Evolutionary conservation across 2,797 vertebrate genomes (phyloP).

Genomic region (Peromyscus aztecus): DNA sequence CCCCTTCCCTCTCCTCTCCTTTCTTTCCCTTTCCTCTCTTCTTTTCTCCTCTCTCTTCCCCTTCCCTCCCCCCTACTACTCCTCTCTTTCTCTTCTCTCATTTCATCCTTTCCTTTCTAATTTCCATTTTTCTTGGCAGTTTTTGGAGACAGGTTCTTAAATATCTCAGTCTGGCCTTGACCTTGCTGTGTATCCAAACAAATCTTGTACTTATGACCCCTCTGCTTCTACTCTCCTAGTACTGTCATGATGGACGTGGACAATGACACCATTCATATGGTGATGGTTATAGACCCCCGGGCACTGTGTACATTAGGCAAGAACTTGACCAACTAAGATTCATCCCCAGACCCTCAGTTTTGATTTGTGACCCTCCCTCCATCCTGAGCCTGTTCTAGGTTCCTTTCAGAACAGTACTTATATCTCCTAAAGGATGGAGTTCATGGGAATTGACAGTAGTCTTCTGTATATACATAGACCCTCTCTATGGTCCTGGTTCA

Average conservation of each 20-base stretch:
- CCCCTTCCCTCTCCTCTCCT: no score
- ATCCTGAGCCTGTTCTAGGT: neutral
- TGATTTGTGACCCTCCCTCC: neutral
- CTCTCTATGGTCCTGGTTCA: neutral
- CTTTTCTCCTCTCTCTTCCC: no score
- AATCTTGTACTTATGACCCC: neutral
- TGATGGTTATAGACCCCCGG: rapidly evolving
- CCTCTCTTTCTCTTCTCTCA: no score
- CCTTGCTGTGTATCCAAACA: neutral
- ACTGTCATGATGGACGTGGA: neutral
- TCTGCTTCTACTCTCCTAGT: neutral
- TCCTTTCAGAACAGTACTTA: neutral
- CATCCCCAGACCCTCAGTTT: neutral
- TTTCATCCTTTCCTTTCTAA: neutral
- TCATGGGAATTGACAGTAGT: neutral
- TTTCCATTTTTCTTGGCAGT: neutral
- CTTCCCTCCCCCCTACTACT: no score
- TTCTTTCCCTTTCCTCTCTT: no score
- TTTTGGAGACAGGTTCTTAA: neutral
- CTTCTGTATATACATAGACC: rapidly evolving
- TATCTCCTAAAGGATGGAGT: no score
- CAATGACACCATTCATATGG: neutral
- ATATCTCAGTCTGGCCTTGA: neutral
- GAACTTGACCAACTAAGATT: neutral
- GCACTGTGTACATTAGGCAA: neutral